phyloP scores from a whole-genome alignment of 2,113 vertebrate species.

The Electrona antarctica region DNA sequence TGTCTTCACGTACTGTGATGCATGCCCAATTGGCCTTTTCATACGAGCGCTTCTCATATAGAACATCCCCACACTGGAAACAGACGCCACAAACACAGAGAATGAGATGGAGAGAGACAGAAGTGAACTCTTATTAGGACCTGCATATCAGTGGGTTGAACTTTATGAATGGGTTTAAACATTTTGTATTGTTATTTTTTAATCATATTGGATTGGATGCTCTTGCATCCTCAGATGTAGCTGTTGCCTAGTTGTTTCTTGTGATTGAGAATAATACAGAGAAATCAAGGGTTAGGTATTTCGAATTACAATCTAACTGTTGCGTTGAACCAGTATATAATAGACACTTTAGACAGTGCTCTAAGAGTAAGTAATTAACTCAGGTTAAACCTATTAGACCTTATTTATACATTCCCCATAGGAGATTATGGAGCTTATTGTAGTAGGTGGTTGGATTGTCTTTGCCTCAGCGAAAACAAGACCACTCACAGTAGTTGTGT shows the following conservation, averaged over 20 bases:
- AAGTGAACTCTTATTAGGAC: not conserved
- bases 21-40: constrained; percentile 90
- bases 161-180: not conserved
- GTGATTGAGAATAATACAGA: not conserved
- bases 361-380: constrained; percentile 66
- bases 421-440: constrained; percentile 57
- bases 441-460: constrained; percentile 30
- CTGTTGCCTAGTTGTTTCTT: not conserved
- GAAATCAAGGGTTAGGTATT: not conserved
- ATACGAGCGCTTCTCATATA: constrained; percentile 87
- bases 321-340: not conserved
- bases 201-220: not conserved
- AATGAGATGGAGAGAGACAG: not conserved
- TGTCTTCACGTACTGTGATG: constrained; percentile 81
- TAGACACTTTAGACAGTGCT: not conserved
- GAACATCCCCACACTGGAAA: constrained; percentile 81
- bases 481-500: not conserved
- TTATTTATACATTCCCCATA: constrained; percentile 63
- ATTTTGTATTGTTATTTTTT: not conserved
- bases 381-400: constrained; percentile 71
- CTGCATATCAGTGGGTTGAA: not conserved
- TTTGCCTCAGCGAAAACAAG: constrained; percentile 37
- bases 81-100: constrained; percentile 5
- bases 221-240: not conserved
- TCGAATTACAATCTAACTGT: not conserved